Evolutionary conservation across 2,113 vertebrate genomes (phyloP).

Genomic region (Varanus komodoensis): DNA sequence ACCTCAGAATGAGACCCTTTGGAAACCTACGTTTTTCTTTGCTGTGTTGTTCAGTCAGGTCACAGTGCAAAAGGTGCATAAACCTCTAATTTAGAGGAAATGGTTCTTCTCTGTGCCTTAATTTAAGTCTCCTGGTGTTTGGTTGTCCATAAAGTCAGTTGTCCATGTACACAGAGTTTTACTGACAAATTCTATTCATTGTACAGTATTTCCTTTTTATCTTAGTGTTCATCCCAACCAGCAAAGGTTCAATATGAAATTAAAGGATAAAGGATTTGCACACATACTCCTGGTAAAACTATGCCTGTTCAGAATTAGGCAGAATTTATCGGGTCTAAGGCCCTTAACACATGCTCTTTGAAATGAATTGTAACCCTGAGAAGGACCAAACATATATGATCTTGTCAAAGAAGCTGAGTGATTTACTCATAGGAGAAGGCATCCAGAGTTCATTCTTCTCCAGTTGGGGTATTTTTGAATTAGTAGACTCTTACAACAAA

Average conservation of each 20-base stretch:
- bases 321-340: not conserved
- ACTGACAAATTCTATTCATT: not conserved
- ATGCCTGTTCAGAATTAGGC: not conserved
- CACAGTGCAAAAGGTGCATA: not conserved
- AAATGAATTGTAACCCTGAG: not conserved
- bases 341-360: not conserved
- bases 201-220: not conserved
- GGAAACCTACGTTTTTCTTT: not conserved
- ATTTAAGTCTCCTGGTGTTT: conserved; percentile 13
- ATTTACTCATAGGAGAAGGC: not conserved
- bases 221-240: not conserved
- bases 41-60: not conserved
- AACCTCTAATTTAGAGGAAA: conserved; percentile 29
- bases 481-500: not conserved
- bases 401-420: not conserved
- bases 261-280: not conserved
- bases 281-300: not conserved
- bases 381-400: not conserved
- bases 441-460: not conserved
- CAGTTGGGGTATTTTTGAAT: not conserved
- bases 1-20: not conserved
- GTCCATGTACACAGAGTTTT: conserved; percentile 9
- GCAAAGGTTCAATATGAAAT: not conserved
- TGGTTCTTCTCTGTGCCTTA: conserved; percentile 4
- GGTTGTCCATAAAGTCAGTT: conserved; percentile 3